Percentiles rank a stretch among this genome's conserved stretches.
These are phyloP conservation scores for Perizoma affinitatum DNA, from an alignment of 2,888 invertebrate species.

Conservation along the genomic window DNA sequence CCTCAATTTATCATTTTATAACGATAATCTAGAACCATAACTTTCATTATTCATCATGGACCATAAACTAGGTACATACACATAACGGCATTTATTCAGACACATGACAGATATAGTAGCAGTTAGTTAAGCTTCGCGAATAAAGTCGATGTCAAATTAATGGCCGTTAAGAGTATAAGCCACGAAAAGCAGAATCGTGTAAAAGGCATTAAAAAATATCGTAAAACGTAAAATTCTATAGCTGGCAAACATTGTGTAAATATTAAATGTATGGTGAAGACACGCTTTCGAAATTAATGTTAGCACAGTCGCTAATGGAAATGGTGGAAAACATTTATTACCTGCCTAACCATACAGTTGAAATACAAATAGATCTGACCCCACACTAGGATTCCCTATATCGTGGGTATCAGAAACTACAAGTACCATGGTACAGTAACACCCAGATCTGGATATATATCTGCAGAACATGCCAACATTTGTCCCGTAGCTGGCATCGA, in stretches of 20 bases:
- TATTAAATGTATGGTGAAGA: constrained; percentile 31
- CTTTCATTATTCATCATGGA: constrained; percentile 26
- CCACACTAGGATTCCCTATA: no score
- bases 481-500: no score
- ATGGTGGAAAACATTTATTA: not conserved
- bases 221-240: constrained; percentile 36
- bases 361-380: no score
- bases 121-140: not conserved
- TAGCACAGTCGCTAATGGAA: constrained; percentile 18
- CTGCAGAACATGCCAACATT: no score
- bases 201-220: constrained; percentile 28
- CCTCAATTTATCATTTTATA: constrained; percentile 23
- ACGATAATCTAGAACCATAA: constrained; percentile 30
- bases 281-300: constrained; percentile 47
- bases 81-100: constrained; percentile 7
- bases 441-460: no score
- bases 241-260: constrained; percentile 36
- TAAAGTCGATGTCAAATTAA: constrained; percentile 1
- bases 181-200: constrained; percentile 8
- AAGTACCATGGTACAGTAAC: no score
- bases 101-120: constrained; percentile 5
- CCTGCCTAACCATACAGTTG: no score
- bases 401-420: no score
- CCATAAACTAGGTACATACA: constrained; percentile 21
- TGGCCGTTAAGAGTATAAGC: not conserved